These are phyloP conservation scores for Sebastes diaconus DNA, from an alignment of 2,797 vertebrate species.

Conservation along the genomic window DNA sequence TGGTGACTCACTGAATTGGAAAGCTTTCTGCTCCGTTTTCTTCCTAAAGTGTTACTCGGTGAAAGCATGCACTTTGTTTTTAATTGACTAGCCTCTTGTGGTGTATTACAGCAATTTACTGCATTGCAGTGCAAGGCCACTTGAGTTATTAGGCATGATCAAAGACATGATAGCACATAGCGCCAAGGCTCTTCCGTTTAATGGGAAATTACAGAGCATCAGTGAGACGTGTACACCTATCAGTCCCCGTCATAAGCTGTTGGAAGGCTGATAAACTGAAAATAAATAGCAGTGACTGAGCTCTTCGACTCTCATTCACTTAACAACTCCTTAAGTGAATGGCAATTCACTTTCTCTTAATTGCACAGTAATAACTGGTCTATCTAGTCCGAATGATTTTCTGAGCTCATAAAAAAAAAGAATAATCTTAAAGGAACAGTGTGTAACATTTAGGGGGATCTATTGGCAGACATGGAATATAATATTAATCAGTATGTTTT, in stretches of 20 bases:
- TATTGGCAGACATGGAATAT: too few relatives aligned
- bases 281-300: slow-evolving; percentile 24
- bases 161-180: slow-evolving; percentile 10
- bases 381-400: not conserved
- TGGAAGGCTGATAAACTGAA: slow-evolving; percentile 20
- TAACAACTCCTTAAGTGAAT: not conserved
- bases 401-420: not conserved
- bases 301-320: slow-evolving; percentile 3
- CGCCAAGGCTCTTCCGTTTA: slow-evolving; percentile 9
- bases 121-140: not conserved
- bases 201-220: slow-evolving; percentile 37
- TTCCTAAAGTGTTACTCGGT: not conserved
- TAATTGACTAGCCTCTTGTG: slow-evolving; percentile 19
- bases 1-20: not conserved
- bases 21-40: not conserved
- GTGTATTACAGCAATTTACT: slow-evolving; percentile 21
- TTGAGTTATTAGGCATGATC: slow-evolving; percentile 24
- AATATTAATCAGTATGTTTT: too few relatives aligned
- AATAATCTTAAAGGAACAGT: too few relatives aligned
- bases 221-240: not conserved
- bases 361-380: not conserved
- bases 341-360: not conserved
- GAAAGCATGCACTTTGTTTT: not conserved
- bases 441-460: too few relatives aligned
- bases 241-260: not conserved